Base-by-base conservation (phyloP, 1,140 invertebrate genomes). In the Habropoda laboriosa region DNA sequence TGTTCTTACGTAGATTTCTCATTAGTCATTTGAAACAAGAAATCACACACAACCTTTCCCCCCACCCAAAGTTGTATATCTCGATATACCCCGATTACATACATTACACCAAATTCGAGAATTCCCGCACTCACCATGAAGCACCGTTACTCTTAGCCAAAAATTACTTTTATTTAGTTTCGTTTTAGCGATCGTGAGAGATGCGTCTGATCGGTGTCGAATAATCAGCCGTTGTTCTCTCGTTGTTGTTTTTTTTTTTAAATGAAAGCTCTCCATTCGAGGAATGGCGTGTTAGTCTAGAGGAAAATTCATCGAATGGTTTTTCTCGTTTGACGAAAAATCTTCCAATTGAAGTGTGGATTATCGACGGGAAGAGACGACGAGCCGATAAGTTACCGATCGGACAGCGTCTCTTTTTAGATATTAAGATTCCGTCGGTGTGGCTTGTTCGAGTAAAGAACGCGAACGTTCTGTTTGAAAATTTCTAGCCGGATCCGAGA, bases 131-230 rank as follows among this genome's bases (percentile, higher is more conserved):
- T 79, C 74, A 81, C 68, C 71, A 83, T 51, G 86, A 88, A 86
- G 87, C 89, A 90, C 86, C 87, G 90, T 92, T 92, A 91, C 81
- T 90, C 88, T 91, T 93, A 92, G 91, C 91, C 92, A 93, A 92
- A 93, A 92, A 92, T 92, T 93, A 92, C 88, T 90, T 92, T 93
- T 92, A 93, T 89, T 89, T 92, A 92, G 88, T 88, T 89, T 91
- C 85, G 83, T 88, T 88, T 83, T 83, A 86, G 88, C 76, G 87
- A 86, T 80, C 66, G 81, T 78, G 70, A n/a, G n/a, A n/a, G 66
- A 80, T 53, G 53, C 45, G 60, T 82, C 79, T 55, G 35, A 10
- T 72, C 51, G 82, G 55, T n/a, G n/a, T 30, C 55, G 51, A 18
- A n/a, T n/a, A n/a, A n/a, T n/a, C 24, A 13, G 77, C 38, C 16